Conservation (phyloP, 2,113 vertebrate species). For the Bujurquina vittata region DNA sequence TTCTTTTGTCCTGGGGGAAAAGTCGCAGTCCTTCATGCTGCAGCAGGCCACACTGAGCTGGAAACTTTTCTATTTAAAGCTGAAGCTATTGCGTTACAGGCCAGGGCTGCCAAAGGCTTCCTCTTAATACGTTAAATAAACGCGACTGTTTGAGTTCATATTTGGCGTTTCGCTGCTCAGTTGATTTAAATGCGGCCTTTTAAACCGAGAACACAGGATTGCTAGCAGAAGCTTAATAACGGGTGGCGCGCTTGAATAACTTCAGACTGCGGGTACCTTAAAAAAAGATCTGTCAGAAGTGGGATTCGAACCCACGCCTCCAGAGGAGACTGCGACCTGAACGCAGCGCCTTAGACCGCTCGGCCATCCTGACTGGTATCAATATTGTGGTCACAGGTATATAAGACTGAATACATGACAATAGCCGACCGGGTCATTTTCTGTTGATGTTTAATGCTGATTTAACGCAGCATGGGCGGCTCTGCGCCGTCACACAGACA, state of each 20-base stretch:
- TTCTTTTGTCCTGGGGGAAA: background rate
- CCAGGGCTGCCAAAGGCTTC: background rate
- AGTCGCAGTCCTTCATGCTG: background rate
- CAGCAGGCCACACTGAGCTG: background rate
- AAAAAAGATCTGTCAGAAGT: constrained; percentile 61
- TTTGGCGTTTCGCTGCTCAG: too few relatives aligned
- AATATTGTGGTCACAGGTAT: too few relatives aligned
- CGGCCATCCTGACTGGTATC: constrained; percentile 79
- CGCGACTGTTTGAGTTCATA: too few relatives aligned
- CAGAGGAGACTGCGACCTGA: constrained; percentile 80
- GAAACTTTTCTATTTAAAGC: background rate
- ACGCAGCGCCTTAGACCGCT: constrained; percentile 80
- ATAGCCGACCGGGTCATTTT: background rate
- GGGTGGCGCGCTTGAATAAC: too few relatives aligned
- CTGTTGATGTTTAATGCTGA: too few relatives aligned
- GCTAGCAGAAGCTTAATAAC: too few relatives aligned
- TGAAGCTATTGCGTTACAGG: background rate
- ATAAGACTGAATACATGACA: background rate
- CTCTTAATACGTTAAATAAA: background rate
- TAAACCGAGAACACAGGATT: too few relatives aligned
- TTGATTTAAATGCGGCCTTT: too few relatives aligned
- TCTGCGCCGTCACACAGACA: too few relatives aligned
- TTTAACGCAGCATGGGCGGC: too few relatives aligned
- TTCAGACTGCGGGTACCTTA: too few relatives aligned
- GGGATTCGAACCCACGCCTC: constrained; percentile 80